Conservation (phyloP, 2,888 invertebrate genomes). For the Priocnemis perturbator region DNA sequence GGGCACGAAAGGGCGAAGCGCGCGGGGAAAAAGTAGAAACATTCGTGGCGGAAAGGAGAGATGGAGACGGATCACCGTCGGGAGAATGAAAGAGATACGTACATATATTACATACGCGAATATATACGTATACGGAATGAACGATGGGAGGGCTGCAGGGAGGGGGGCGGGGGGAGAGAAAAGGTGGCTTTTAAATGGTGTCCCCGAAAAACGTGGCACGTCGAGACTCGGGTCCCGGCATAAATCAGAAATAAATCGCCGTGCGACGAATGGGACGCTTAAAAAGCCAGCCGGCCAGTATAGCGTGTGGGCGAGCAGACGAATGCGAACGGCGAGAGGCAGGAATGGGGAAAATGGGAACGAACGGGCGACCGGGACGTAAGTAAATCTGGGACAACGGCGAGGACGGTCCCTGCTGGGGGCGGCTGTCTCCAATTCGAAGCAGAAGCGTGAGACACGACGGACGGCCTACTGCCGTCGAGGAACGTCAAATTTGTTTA, state of each 20-base stretch:
- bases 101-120: no score
- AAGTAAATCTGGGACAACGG: conserved; percentile 17
- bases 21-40: background rate
- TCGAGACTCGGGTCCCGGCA: conserved; percentile 22
- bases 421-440: no score
- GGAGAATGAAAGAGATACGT: no score
- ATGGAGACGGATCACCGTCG: no score
- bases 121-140: background rate
- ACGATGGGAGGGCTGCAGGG: background rate
- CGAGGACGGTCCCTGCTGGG: background rate
- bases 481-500: conserved; percentile 43
- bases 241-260: conserved; percentile 41
- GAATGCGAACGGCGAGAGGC: conserved; percentile 30
- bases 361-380: conserved; percentile 12
- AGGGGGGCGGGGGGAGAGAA: background rate
- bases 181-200: conserved; percentile 14
- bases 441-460: background rate
- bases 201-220: background rate
- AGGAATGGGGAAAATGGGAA: conserved; percentile 16
- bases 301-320: background rate
- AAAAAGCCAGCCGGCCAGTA: conserved; percentile 15
- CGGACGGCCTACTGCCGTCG: conserved; percentile 30
- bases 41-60: no score
- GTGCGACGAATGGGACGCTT: conserved; percentile 1
- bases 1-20: background rate